Base-by-base conservation (phyloP, 2,888 invertebrate species). In the Spialia ferax region DNA sequence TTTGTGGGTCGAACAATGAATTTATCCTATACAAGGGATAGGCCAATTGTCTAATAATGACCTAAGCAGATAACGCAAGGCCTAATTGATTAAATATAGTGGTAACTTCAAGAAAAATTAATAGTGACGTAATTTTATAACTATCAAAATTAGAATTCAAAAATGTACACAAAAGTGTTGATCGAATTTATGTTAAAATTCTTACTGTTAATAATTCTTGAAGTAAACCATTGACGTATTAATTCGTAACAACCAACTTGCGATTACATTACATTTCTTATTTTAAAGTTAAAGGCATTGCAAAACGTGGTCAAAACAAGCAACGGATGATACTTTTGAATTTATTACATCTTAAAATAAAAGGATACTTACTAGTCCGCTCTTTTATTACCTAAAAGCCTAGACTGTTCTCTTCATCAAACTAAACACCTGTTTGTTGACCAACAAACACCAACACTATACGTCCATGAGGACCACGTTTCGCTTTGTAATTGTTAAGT, bases 231-330 rank as follows among this genome's bases (percentile, higher is more conserved):
- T 59, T 52, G 50, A 59, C 20, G 13, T 29, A 52, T 32, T 38
- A 67, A 63, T 63, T 73, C 84, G 87, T 84, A 75, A 72, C 72
- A 57, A 67, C 70, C 76, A 87, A 73, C 82, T 73, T 77, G 88
- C 88, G 88, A 86, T 92, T 92, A 91, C 93, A 93, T 93, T 92
- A 93, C 92, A 92, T 93, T 92, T 88, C 81, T 91, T 89, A 88
- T 89, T 91, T 91, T 62, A 74, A 75, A 75, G 79, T 80, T 83
- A 70, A 67, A 62, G 69, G 70, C 72, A 71, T 76, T 75, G 66
- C 75, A 66, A 75, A 74, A 77, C 75, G 74, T 77, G 70, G 70
- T 70, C 68, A 35, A 2, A 61, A 2, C 13, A 50, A 20, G 18
- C 18, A 13, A 10, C 18, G 18, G 8, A 45, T 45, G 45, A 18